Conservation (phyloP, 2,888 invertebrate species). For the Lagria hirta region DNA sequence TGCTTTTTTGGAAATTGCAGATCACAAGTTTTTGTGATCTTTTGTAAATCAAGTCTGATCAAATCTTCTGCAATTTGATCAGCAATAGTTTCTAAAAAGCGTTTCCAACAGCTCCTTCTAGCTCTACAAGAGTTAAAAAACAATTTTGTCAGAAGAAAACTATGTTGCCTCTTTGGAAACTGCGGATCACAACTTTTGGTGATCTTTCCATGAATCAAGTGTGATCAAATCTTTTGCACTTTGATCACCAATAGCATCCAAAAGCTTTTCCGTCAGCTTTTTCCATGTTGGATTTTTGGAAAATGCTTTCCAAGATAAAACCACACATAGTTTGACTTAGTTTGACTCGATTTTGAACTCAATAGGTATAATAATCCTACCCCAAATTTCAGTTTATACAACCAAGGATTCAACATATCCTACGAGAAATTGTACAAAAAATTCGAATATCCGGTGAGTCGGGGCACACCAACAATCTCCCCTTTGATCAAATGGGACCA, state of each 20-base stretch:
- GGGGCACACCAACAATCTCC: slow-evolving; percentile 57
- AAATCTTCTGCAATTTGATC: too few species aligned
- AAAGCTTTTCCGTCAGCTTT: background rate
- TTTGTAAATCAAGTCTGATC: too few species aligned
- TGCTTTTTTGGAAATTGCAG: slow-evolving; percentile 2
- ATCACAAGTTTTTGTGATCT: too few species aligned
- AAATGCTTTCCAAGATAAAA: too few species aligned
- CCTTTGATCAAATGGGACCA: slow-evolving; percentile 90
- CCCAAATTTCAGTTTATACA: slow-evolving; percentile 71
- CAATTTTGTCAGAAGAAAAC: background rate
- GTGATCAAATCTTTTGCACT: too few species aligned
- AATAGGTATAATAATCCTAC: too few species aligned
- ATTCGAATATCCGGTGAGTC: slow-evolving; percentile 79
- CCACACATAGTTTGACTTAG: too few species aligned
- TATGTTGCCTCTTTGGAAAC: background rate
- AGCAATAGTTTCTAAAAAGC: background rate
- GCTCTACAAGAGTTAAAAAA: background rate
- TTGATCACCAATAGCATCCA: background rate
- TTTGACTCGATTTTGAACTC: too few species aligned
- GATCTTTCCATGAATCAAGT: too few species aligned
- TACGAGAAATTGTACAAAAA: slow-evolving; percentile 75
- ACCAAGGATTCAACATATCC: slow-evolving; percentile 73
- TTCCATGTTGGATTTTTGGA: background rate
- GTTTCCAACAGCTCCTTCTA: background rate
- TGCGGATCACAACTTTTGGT: too few species aligned